Conservation (phyloP, 2,888 invertebrate genomes). For the Coenonympha glycerion region DNA sequence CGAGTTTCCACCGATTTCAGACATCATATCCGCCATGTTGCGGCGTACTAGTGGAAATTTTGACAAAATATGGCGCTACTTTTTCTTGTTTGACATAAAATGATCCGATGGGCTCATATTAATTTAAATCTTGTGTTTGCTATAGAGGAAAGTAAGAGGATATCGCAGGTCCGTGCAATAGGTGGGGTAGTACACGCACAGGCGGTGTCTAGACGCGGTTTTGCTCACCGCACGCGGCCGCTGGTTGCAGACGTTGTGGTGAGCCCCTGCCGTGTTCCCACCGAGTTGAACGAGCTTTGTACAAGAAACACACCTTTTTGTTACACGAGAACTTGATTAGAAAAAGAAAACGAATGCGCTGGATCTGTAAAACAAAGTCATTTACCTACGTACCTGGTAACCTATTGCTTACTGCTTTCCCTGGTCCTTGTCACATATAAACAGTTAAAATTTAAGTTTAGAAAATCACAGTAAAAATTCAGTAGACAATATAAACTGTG, state of each 20-base stretch:
- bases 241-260: conserved; percentile 50
- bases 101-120: not conserved
- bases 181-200: conserved; percentile 45
- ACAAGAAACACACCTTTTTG: conserved; percentile 40
- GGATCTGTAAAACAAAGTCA: conserved; percentile 1
- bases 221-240: conserved; percentile 53
- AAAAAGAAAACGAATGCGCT: conserved; percentile 28
- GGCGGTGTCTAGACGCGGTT: conserved; percentile 63
- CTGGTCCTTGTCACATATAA: too few relatives aligned
- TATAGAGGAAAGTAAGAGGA: conserved; percentile 45
- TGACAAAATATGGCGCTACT: not conserved
- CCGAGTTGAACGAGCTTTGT: conserved; percentile 49
- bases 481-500: too few relatives aligned
- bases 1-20: too few relatives aligned
- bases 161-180: conserved; percentile 49
- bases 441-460: too few relatives aligned
- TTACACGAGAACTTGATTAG: conserved; percentile 43
- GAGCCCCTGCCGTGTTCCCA: conserved; percentile 66
- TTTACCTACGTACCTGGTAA: too few relatives aligned
- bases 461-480: too few relatives aligned
- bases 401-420: too few relatives aligned
- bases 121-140: conserved; percentile 26
- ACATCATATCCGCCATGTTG: too few relatives aligned
- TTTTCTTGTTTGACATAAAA: not conserved
- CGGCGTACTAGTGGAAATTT: too few relatives aligned